Percentiles rank a stretch among this genome's conserved stretches.
Evolutionary conservation across 2,113 vertebrate genomes (phyloP).

Genomic region (Lepidothrix coronata): DNA sequence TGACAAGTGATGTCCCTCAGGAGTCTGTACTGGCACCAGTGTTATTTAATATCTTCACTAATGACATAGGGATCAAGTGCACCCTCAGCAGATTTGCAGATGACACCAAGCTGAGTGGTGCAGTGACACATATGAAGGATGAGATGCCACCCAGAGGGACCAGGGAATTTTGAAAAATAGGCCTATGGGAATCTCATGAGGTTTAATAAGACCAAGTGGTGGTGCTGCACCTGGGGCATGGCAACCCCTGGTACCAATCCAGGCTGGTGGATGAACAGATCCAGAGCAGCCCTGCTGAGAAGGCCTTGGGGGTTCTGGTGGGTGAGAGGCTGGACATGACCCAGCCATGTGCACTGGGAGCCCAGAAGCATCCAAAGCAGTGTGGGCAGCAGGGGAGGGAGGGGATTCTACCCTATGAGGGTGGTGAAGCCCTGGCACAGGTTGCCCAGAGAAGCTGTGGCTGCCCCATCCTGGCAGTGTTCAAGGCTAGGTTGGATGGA

Average conservation of each 20-base stretch:
- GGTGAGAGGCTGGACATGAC: neutral
- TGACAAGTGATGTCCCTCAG: neutral
- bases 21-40: neutral
- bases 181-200: neutral
- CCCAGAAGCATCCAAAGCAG: neutral
- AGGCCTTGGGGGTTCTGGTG: neutral
- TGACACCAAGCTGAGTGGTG: neutral
- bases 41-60: neutral
- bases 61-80: neutral
- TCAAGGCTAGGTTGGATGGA: neutral
- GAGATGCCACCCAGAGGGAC: neutral
- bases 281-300: neutral
- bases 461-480: neutral
- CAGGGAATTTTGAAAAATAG: neutral
- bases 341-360: accelerated
- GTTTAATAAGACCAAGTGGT: neutral
- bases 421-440: neutral
- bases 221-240: neutral
- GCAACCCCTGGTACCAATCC: accelerated
- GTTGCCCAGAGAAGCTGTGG: neutral
- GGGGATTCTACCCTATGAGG: neutral
- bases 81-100: neutral
- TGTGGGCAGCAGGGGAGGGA: neutral
- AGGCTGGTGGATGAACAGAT: neutral
- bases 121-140: neutral